phyloP scores from a whole-genome alignment of 1,140 invertebrate species.

The Orius insidiosus region DNA sequence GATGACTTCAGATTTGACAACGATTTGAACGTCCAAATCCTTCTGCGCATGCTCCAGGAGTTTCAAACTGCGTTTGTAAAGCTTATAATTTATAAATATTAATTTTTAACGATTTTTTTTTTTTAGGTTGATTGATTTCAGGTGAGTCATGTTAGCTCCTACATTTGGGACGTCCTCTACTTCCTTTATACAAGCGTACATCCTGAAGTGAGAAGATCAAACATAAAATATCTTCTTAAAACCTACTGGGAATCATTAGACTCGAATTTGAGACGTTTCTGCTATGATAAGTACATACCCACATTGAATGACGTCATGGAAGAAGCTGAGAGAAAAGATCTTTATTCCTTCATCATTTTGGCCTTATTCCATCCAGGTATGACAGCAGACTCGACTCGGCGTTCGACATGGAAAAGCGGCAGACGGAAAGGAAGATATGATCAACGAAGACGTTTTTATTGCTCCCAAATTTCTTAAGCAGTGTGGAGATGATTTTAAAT shows the following conservation, averaged over 20 bases:
- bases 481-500: constrained; percentile 2
- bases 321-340: background rate
- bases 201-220: background rate
- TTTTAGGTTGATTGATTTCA: background rate
- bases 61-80: no score
- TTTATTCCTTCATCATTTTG: background rate
- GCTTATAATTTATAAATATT: no score
- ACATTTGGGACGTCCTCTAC: background rate
- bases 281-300: background rate
- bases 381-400: background rate
- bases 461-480: background rate
- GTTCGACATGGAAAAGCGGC: background rate
- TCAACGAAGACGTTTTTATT: background rate
- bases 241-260: background rate
- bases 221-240: background rate
- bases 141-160: background rate
- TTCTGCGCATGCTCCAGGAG: no score
- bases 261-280: background rate
- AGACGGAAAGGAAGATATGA: background rate
- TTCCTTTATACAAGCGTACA: constrained; percentile 1
- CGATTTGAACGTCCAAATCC: no score
- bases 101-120: no score
- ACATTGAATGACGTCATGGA: background rate
- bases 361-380: background rate
- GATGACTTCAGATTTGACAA: no score